Evolutionary conservation across 2,888 invertebrate species (phyloP), one percentile per base, ranked within the genome.

Genomic region (Dione vanillae): DNA sequence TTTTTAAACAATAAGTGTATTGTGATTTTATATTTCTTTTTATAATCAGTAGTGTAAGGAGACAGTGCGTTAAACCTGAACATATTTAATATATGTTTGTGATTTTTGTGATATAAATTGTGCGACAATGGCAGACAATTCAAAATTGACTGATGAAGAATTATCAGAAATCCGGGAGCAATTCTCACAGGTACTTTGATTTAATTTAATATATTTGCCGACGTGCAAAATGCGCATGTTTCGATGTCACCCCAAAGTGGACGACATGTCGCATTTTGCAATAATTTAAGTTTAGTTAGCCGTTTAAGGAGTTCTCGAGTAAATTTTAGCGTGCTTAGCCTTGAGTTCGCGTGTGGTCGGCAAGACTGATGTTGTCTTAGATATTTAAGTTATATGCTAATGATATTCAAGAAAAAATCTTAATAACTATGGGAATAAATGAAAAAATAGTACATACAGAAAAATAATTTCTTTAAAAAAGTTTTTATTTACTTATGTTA

Each of bases 141-240:
- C 93, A 78, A 94, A 94, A 88, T 88, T 96, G 83, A 95, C 94
- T 72, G 93, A 94, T 71, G 96, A 96, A 83, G 96, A 97, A 91
- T 94, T 95, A 80, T 91, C 95, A 74, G 97, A 97, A 91, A 95
- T 97, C 82, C 94, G 94, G 83, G 96, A 96, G 90, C 96, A 96
- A 85, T 97, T 97, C 85, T 94, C 94, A 80, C 95, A 95, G 94
- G 97, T 97, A 94, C 76, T 74, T 70, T 16, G 14, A 65, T 40
- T 47, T 20, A 47, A 70, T 20, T 54, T 14, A 51, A 45, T 54
- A 51, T 37, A 20, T 43, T 14, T 45, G 35, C 72, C 74, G 72
- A 72, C 41, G 40, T 49, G 52, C 16, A 40, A 65, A 67, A 64
- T 37, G 51, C 66, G 59, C 58, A 67, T 58, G 58, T 71, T 62